Evolutionary conservation across 2,888 invertebrate genomes (phyloP).

Genomic region (Leptopilina myrica): DNA sequence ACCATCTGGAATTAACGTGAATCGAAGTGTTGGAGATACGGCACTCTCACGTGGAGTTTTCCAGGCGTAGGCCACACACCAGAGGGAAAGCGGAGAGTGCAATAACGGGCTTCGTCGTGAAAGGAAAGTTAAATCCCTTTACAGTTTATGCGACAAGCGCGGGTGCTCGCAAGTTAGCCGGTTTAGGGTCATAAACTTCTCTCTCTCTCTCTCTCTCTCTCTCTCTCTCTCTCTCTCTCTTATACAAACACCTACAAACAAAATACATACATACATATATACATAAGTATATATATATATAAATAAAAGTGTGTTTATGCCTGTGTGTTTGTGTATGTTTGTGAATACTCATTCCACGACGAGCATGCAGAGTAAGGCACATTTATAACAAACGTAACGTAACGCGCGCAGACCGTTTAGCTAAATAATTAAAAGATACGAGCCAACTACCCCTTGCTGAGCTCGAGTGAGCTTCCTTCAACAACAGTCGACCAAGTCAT

Average conservation of each 20-base stretch:
- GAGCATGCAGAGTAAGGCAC: constrained; percentile 65
- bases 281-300: no score
- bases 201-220: constrained; percentile 48
- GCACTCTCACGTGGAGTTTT: constrained; percentile 62
- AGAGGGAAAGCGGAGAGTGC: constrained; percentile 59
- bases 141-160: constrained; percentile 72
- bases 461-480: constrained; percentile 25
- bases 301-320: no score
- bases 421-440: constrained; percentile 75
- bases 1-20: constrained; percentile 58
- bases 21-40: constrained; percentile 52
- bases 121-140: constrained; percentile 75
- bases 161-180: constrained; percentile 70
- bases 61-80: constrained; percentile 54
- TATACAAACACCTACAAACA: no score
- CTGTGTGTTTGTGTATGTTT: no score
- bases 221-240: constrained; percentile 48
- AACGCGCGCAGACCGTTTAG: constrained; percentile 68
- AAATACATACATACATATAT: no score
- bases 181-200: constrained; percentile 72
- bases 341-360: constrained; percentile 49
- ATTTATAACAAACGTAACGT: constrained; percentile 71
- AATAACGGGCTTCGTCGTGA: constrained; percentile 66
- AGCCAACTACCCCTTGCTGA: constrained; percentile 55
- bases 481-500: constrained; percentile 47